Evolutionary conservation across 2,888 invertebrate species (phyloP).

Genomic region (Oegoconia quadripuncta): DNA sequence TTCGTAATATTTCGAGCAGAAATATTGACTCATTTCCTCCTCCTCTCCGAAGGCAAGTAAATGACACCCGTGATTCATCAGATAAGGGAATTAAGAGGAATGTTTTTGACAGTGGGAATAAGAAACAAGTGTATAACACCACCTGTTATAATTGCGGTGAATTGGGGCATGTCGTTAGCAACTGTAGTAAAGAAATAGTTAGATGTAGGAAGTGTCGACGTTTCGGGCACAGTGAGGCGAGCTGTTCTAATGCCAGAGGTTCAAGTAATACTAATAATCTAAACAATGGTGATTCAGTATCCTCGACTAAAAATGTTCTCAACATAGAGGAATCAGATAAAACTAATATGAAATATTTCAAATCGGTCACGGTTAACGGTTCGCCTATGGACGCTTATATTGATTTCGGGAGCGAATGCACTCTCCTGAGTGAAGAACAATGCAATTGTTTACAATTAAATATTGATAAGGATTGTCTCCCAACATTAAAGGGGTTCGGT

Average conservation of each 20-base stretch:
- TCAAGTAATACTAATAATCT: not conserved
- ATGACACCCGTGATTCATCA: no score
- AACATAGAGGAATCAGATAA: not conserved
- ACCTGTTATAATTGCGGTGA: conserved; percentile 4
- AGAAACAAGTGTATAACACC: no score
- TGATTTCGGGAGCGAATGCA: no score
- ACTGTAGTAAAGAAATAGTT: not conserved
- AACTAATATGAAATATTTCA: not conserved
- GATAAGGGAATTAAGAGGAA: no score
- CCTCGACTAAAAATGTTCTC: not conserved
- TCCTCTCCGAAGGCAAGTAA: no score
- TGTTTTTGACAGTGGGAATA: no score
- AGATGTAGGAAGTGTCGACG: not conserved
- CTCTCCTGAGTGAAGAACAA: no score
- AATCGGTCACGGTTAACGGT: not conserved
- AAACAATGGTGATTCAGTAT: not conserved
- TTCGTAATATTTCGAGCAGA: not conserved
- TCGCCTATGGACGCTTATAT: not conserved
- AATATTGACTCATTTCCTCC: no score
- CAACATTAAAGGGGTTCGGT: not conserved
- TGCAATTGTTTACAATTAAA: no score
- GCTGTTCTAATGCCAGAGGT: not conserved
- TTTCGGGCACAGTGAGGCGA: not conserved
- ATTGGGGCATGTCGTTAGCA: not conserved
- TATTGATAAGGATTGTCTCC: not conserved